phyloP scores from a whole-genome alignment of 2,113 vertebrate species.

The Spilogale gracilis region DNA sequence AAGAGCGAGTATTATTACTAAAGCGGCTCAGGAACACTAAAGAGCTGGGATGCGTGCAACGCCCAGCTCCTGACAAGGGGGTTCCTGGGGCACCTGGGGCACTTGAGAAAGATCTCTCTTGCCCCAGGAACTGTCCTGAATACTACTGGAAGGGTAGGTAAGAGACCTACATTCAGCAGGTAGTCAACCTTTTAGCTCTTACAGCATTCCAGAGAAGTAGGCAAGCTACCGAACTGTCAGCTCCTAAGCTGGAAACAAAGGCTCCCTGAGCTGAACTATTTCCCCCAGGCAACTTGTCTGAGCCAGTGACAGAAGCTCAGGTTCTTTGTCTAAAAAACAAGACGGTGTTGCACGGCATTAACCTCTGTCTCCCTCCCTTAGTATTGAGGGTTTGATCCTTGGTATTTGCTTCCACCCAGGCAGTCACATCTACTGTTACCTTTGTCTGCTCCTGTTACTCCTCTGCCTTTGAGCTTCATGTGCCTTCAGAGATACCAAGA shows the following conservation, averaged over 20 bases:
- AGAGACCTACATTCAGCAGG: background rate
- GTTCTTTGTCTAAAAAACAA: background rate
- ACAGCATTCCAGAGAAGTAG: slow-evolving; percentile 33
- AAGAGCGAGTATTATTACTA: background rate
- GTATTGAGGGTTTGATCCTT: background rate
- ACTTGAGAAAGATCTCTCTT: background rate
- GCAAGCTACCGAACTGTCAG: slow-evolving; percentile 21
- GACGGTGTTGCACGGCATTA: fast-evolving
- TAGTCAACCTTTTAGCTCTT: background rate
- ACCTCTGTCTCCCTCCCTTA: background rate
- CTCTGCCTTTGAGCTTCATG: background rate
- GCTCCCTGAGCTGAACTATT: background rate
- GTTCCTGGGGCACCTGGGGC: background rate
- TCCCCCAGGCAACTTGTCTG: slow-evolving; percentile 67
- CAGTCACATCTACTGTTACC: background rate
- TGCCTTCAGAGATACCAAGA: background rate
- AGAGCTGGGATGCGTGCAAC: background rate
- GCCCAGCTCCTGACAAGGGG: background rate
- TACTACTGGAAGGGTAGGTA: background rate
- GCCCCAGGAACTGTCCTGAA: background rate
- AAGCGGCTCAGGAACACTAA: background rate
- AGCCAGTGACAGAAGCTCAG: slow-evolving; percentile 30
- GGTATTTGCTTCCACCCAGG: slow-evolving; percentile 20
- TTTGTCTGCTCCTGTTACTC: background rate
- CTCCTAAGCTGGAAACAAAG: slow-evolving; percentile 53